Base-by-base conservation (phyloP, 2,888 invertebrate genomes). In the Cryptus viduatorius region DNA sequence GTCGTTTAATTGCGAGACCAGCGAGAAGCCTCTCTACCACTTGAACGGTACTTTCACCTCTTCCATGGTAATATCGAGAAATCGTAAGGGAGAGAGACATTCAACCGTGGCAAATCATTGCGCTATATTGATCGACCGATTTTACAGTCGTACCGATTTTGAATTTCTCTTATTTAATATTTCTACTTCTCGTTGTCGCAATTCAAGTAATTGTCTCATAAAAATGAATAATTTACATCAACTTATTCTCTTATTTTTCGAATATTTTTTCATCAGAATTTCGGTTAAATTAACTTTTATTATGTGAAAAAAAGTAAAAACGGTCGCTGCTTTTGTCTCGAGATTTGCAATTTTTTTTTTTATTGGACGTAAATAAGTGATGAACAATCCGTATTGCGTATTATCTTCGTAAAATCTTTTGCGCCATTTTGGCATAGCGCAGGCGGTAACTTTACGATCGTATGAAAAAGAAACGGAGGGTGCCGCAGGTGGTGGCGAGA, bases 1-100 rank as follows among this genome's bases (percentile, higher is more conserved):
- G 72, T 78, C 82, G 73, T 78, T 78, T 82, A 82, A 82, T 82
- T 82, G 83, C 79, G 59, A 75, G 48, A 46, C 69, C 64, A 48
- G 24, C 29, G 61, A 12, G 29, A 61, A 31, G 61, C 61, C 61
- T 61, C 14, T 67, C 59, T 83, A 61, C 19, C 24, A 12, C 42
- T 53, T 56, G 24, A 12, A 19, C 67, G 44, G 31, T n/a, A 24
- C 59, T 37, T 53, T 48, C 16, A 37, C 64, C 44, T 71, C 71
- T 79, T 72, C 50, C 46, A 79, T 65, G 53, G 71, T 65, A 65
- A 79, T 79, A 71, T 71, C 53, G 50, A 50, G 12, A 3, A 61
- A 61, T 61, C 5, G 29, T 31, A 31, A 31, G 61, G 61, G 29
- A 61, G 61, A 61, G 48, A 68, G 48, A 48, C 42, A 48, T 19